A percentile compares a stretch with the other conserved stretches of the same genome.
Evolutionary conservation across 1,140 invertebrate species (phyloP).

Genomic region (Caerostris darwini): DNA sequence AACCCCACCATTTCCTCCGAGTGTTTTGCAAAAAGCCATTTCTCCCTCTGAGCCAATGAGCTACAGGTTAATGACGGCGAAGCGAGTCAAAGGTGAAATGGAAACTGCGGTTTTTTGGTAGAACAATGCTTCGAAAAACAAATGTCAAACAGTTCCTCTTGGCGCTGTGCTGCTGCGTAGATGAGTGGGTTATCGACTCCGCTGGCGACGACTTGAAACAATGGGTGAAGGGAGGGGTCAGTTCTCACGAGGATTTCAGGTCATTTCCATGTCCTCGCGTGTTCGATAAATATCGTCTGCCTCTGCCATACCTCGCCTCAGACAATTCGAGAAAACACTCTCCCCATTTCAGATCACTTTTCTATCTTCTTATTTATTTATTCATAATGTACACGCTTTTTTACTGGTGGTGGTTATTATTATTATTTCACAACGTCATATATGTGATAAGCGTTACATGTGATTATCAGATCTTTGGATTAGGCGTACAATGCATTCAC

Average conservation of each 20-base stretch:
- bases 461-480: constrained; percentile 9
- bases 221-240: constrained; percentile 72
- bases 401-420: neutral
- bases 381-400: constrained; percentile 16
- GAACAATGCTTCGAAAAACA: constrained; percentile 13
- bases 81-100: neutral
- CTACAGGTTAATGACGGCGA: constrained; percentile 18
- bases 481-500: constrained; percentile 17
- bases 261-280: constrained; percentile 66
- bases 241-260: constrained; percentile 73
- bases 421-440: no score
- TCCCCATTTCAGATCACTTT: neutral
- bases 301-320: neutral
- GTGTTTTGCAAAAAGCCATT: no score
- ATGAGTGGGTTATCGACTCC: constrained; percentile 28
- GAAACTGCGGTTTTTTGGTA: constrained; percentile 28
- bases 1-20: neutral
- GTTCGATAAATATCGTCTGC: constrained; percentile 60
- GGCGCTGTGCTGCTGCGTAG: neutral
- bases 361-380: neutral
- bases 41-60: neutral
- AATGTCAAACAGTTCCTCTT: no score
- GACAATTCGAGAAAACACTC: neutral
- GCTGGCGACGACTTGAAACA: constrained; percentile 40
- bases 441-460: neutral